Evolutionary conservation across 1,140 invertebrate genomes (phyloP).

Genomic region (Wiebesia pumilae): DNA sequence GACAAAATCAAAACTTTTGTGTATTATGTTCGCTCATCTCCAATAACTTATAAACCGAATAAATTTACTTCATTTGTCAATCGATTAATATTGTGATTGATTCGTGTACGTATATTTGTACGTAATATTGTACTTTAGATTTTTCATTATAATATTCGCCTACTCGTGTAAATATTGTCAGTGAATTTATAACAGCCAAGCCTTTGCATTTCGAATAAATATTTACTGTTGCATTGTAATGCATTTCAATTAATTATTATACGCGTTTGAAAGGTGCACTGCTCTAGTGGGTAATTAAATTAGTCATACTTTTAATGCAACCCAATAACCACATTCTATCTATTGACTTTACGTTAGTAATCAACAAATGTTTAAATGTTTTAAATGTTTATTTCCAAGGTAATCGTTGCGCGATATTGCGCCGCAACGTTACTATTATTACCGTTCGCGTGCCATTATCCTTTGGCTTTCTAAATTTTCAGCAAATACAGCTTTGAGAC

Average conservation of each 20-base stretch:
- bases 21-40: slow-evolving; percentile 31
- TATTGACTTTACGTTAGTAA: too few species aligned
- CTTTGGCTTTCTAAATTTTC: not conserved
- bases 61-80: slow-evolving; percentile 41
- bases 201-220: not conserved
- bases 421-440: too few species aligned
- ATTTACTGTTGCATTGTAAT: not conserved
- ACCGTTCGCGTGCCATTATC: too few species aligned
- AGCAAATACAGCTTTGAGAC: not conserved
- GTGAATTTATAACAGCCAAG: not conserved
- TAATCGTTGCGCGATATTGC: too few species aligned
- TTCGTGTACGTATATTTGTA: not conserved
- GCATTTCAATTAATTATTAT: not conserved
- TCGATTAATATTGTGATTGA: slow-evolving; percentile 20
- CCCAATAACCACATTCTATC: too few species aligned
- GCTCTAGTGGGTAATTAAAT: too few species aligned
- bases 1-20: slow-evolving; percentile 44
- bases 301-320: too few species aligned
- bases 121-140: not conserved
- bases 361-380: not conserved
- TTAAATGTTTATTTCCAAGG: too few species aligned
- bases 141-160: not conserved
- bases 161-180: not conserved
- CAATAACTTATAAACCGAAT: slow-evolving; percentile 27
- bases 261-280: not conserved